These are phyloP conservation scores for Drosophila pseudoananassae DNA, from an alignment of 1,140 invertebrate genomes.

Conservation along the genomic window DNA sequence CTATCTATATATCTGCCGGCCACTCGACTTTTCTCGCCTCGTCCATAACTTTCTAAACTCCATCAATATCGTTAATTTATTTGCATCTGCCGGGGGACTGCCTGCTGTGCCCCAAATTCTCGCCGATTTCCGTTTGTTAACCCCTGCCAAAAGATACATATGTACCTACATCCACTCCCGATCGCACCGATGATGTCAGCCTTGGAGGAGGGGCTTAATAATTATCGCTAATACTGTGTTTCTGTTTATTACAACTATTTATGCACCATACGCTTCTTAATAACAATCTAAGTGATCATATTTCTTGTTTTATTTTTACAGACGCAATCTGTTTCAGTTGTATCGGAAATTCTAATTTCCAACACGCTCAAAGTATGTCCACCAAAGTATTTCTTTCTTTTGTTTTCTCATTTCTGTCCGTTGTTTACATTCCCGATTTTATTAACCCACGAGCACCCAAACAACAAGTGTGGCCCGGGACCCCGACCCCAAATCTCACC, in stretches of 20 bases:
- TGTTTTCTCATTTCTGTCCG: constrained; percentile 33
- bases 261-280: constrained; percentile 25
- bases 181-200: constrained; percentile 39
- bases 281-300: constrained; percentile 31
- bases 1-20: neutral
- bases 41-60: constrained; percentile 45
- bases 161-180: constrained; percentile 1
- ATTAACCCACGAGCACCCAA: constrained; percentile 56
- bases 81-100: constrained; percentile 3
- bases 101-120: constrained; percentile 48
- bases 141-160: constrained; percentile 24
- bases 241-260: constrained; percentile 31
- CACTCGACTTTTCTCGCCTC: constrained; percentile 23
- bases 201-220: constrained; percentile 17
- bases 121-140: constrained; percentile 38
- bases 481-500: constrained; percentile 24
- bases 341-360: constrained; percentile 76
- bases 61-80: constrained; percentile 42
- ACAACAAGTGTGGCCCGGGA: constrained; percentile 26
- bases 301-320: constrained; percentile 65
- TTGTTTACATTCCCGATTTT: constrained; percentile 21
- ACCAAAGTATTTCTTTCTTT: constrained; percentile 25
- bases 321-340: constrained; percentile 73
- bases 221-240: constrained; percentile 32
- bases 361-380: constrained; percentile 78